These are phyloP conservation scores for Cryptoblepharus egeriae DNA, from an alignment of 2,797 vertebrate species.

Conservation along the genomic window DNA sequence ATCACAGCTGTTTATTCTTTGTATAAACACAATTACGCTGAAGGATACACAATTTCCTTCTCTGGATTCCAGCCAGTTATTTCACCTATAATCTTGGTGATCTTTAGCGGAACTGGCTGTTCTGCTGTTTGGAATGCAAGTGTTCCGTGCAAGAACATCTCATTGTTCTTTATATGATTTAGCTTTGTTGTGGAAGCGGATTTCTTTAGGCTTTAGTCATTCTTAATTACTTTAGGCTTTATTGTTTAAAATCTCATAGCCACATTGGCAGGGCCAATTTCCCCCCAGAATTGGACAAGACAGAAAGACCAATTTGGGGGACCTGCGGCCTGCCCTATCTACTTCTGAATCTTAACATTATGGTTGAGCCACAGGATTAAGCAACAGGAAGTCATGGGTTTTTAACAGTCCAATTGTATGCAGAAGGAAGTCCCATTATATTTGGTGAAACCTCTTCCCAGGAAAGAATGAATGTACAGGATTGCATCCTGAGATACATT, in stretches of 20 bases:
- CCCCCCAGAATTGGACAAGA: neutral
- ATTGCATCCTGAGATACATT: no score
- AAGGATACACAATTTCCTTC: conserved; percentile 32
- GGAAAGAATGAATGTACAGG: no score
- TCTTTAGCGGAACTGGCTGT: neutral
- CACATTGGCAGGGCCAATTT: neutral
- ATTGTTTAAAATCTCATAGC: neutral
- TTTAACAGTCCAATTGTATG: no score
- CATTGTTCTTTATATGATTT: neutral
- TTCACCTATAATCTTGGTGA: conserved; percentile 14
- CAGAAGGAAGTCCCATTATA: no score
- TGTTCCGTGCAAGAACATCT: neutral
- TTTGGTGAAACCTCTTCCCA: no score
- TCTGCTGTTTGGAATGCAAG: conserved; percentile 17
- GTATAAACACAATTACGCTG: conserved; percentile 40
- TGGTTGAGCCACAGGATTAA: no score
- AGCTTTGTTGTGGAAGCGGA: neutral
- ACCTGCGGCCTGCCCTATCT: no score
- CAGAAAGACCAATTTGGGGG: neutral
- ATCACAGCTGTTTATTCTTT: conserved; percentile 27
- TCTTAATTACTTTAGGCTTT: neutral
- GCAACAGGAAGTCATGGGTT: no score
- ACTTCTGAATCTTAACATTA: no score
- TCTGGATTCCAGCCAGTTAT: neutral
- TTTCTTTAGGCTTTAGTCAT: neutral